Percentiles rank a stretch among this genome's conserved stretches.
Conservation (phyloP, 2,797 vertebrate species). For the Macroramphosus scolopax region DNA sequence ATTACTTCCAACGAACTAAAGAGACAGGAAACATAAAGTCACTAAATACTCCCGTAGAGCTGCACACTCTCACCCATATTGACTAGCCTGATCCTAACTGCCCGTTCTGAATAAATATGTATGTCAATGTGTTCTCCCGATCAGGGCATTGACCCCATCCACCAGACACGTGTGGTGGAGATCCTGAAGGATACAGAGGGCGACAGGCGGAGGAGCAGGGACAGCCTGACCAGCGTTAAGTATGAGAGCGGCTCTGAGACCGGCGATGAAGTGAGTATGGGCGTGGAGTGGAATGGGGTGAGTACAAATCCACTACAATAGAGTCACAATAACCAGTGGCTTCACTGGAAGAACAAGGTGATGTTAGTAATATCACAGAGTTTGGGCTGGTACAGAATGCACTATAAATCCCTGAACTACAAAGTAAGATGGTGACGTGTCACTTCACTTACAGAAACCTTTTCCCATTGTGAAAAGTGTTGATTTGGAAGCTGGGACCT, state of each 20-base stretch:
- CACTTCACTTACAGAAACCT: too few relatives aligned
- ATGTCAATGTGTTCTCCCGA: conserved; percentile 7
- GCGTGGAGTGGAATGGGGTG: conserved; percentile 98
- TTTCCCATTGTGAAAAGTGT: too few relatives aligned
- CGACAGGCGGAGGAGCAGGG: conserved; percentile 82
- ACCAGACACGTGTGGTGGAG: conserved; percentile 94
- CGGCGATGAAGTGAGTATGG: conserved; percentile 98
- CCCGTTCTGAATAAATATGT: neutral
- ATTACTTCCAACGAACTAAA: conserved; percentile 6
- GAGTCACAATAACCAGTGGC: conserved; percentile 31
- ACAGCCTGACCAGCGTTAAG: conserved; percentile 87
- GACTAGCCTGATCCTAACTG: neutral
- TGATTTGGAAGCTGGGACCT: too few relatives aligned
- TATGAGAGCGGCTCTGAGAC: conserved; percentile 91
- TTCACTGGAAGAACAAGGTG: conserved; percentile 45
- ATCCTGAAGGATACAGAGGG: conserved; percentile 90
- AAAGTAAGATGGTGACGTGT: neutral
- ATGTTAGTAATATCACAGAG: conserved; percentile 8
- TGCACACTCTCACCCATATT: conserved; percentile 7
- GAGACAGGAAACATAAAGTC: conserved; percentile 12
- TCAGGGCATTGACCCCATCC: conserved; percentile 92
- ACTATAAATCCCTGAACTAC: neutral
- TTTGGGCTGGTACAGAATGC: conserved; percentile 41
- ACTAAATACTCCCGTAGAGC: conserved; percentile 39
- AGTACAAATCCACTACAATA: conserved; percentile 87